Base-by-base conservation (phyloP, 2,888 invertebrate species). In the Orthosia gothica region DNA sequence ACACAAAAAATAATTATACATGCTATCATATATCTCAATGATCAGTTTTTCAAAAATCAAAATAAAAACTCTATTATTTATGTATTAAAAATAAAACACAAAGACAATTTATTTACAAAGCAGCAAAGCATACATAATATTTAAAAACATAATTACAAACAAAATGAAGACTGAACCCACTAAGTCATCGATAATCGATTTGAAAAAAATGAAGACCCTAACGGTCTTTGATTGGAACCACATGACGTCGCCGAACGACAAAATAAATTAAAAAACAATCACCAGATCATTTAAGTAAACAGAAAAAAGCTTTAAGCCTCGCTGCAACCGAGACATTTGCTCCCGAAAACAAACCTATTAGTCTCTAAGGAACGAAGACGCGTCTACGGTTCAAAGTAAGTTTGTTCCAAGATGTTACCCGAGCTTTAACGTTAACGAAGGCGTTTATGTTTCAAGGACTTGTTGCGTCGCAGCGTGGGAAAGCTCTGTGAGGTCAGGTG, bases 221-320 rank as follows among this genome's bases (percentile, higher is more conserved):
- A 88, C 91, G 85, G 84, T 81, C 92, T 87, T 92, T 95, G 96
- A 96, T 96, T 96, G 95, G 94, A 96, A 95, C 94, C 96, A 96
- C 93, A 96, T 96, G 96, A 95, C 95, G 92, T 90, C 91, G 92
- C 86, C 87, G 92, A 94, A 91, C 92, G 92, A 93, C 92, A 92
- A 92, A 95, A 96, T 95, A 96, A 96, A 96, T 95, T 96, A 95
- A 96, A 96, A 96, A 96, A 96, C 96, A 95, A 96, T 96, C 95
- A 95, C 94, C 94, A 95, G 94, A 93, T 95, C 95, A 94, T 96
- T 96, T 96, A 92, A 94, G 95, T 94, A 94, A 95, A 95, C 94
- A 95, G 91, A 95, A 95, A 95, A 96, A 93, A 88, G 87, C 87
- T 94, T 92, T 89, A 93, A 93, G 94, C 93, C 92, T 93, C 94